phyloP scores from a whole-genome alignment of 2,888 invertebrate genomes.

The Nomada lathburiana region DNA sequence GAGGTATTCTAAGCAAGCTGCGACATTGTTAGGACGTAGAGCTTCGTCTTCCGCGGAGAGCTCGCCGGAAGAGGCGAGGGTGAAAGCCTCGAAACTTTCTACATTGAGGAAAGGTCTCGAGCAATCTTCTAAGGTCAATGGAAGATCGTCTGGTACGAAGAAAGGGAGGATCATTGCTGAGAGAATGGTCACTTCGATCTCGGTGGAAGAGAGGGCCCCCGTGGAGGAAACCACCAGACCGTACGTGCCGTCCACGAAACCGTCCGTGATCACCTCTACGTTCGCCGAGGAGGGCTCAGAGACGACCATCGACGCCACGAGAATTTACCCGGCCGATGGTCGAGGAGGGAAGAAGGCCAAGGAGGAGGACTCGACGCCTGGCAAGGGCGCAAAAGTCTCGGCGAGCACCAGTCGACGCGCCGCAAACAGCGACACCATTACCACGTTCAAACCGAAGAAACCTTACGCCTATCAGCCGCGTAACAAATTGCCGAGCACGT shows the following conservation, averaged over 20 bases:
- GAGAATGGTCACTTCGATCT: slow-evolving; percentile 58
- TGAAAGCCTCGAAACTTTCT: slow-evolving; percentile 45
- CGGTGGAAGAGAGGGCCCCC: slow-evolving; percentile 41
- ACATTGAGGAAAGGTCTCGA: slow-evolving; percentile 34
- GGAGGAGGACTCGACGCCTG: slow-evolving; percentile 31
- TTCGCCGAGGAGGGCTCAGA: slow-evolving; percentile 41
- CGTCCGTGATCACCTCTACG: background rate
- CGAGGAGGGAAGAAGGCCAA: slow-evolving; percentile 25
- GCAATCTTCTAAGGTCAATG: slow-evolving; percentile 18
- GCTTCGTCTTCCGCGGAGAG: slow-evolving; percentile 18
- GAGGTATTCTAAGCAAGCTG: slow-evolving; percentile 38
- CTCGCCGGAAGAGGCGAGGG: slow-evolving; percentile 18
- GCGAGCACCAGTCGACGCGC: background rate
- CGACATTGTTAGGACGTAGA: slow-evolving; percentile 1
- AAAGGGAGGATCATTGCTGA: slow-evolving; percentile 60
- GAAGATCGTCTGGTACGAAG: slow-evolving; percentile 33
- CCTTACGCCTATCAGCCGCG: slow-evolving; percentile 5
- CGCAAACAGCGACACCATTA: slow-evolving; percentile 20
- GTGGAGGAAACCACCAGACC: slow-evolving; percentile 43
- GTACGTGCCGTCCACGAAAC: slow-evolving; percentile 7
- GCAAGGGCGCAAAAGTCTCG: slow-evolving; percentile 1
- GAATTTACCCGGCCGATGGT: background rate
- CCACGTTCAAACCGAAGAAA: slow-evolving; percentile 53
- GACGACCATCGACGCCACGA: slow-evolving; percentile 45
- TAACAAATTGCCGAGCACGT: slow-evolving; percentile 21